Base-by-base conservation (phyloP, 2,797 vertebrate genomes). In the Dicrostonyx torquatus region DNA sequence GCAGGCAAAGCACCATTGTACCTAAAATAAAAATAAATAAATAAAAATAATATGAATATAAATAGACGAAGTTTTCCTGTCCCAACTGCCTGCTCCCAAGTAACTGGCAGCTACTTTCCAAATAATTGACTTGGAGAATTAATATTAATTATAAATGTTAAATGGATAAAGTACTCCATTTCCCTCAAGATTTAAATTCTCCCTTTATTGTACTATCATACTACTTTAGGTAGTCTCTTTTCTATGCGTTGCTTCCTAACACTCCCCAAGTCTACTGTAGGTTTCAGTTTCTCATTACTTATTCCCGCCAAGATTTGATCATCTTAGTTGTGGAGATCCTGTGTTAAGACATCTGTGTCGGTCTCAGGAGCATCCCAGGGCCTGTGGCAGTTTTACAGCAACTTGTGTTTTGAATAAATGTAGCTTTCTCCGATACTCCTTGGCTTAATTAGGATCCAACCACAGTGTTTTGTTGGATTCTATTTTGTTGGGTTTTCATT, bases 341-440 rank as follows among this genome's bases (percentile, higher is more conserved):
- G 34, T 91, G 34, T 87, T 64, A 91, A 86, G 55, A 7, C 34
- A 53, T 68, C 8, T 77, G 20, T 6, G 12, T 4, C 20, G 45
- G 20, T 93, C 79, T 87, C 50, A 66, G 43, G 43, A 87, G 50
- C 12, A 90, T 34, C 43, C 78, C 22, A 34, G 5, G 70, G 40
- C 45, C 53, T 85, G 10, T 79, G 80, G 7, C 78, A 70, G 26
- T 18, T 84, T 31, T 8, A 24, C 40, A 91, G 48, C n/a, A 79
- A 91, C 55, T 64, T 94, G 24, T 70, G 20, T 83, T 85, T 75
- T 83, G 37, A 43, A 89, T 93, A 40, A 94, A 79, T 87, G 26
- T 55, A 66, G 62, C 18, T 31, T 96, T 77, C 70, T 78, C 43
- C n/a, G 40, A 68, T 78, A 7, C 15, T 77, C 10, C 26, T 88